Conservation (phyloP, 2,797 vertebrate species). For the Helostoma temminkii region DNA sequence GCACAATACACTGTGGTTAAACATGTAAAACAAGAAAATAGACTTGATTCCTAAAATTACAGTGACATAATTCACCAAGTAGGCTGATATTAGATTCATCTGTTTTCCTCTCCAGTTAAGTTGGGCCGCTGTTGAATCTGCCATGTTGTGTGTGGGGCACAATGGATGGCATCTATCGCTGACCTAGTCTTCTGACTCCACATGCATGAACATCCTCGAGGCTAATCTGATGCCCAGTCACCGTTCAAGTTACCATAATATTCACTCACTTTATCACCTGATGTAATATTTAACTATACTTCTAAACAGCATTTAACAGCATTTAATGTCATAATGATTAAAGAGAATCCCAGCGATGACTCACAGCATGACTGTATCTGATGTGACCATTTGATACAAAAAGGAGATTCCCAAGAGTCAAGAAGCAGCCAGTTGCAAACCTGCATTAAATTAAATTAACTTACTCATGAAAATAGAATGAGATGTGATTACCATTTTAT, state of each 20-base stretch:
- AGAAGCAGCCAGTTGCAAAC: constrained; percentile 22
- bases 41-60: too few species aligned
- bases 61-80: too few species aligned
- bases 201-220: background rate
- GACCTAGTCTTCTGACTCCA: background rate
- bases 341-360: background rate
- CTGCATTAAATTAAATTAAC: constrained; percentile 60
- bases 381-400: constrained; percentile 15
- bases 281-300: constrained; percentile 31
- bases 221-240: constrained; percentile 26
- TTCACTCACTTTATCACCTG: constrained; percentile 33
- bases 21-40: too few species aligned
- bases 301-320: background rate
- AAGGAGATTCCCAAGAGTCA: constrained; percentile 7
- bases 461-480: constrained; percentile 67
- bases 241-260: constrained; percentile 25
- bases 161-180: background rate
- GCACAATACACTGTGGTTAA: too few species aligned
- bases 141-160: background rate
- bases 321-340: constrained; percentile 12
- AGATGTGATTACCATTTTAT: constrained; percentile 75
- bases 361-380: background rate
- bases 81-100: too few species aligned
- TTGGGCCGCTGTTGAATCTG: background rate
- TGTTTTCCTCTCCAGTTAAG: background rate